Evolutionary conservation across 2,888 invertebrate genomes (phyloP).

Genomic region (Lepeophtheirus nordmannii): DNA sequence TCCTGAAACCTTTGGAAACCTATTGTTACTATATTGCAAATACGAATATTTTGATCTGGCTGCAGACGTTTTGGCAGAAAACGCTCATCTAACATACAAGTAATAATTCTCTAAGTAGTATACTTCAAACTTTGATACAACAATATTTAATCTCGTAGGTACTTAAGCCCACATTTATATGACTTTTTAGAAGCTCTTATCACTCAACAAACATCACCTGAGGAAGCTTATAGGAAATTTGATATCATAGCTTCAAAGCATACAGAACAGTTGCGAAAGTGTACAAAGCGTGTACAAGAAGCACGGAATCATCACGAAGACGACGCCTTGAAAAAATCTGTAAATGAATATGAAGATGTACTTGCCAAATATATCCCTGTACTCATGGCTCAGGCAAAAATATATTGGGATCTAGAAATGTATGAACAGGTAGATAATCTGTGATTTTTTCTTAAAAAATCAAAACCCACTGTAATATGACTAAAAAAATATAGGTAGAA

Average conservation of each 20-base stretch:
- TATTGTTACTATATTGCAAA: conserved; percentile 83
- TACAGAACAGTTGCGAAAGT: conserved; percentile 70
- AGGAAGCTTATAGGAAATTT: conserved; percentile 86
- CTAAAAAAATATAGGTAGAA: conserved; percentile 46
- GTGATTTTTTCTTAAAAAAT: no score
- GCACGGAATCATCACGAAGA: conserved; percentile 75
- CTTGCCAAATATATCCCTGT: conserved; percentile 82
- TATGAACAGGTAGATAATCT: conserved; percentile 51
- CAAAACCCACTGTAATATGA: not conserved
- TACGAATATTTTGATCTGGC: conserved; percentile 94
- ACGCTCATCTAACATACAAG: conserved; percentile 87
- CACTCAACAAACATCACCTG: conserved; percentile 88
- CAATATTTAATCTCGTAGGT: not conserved
- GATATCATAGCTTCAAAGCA: conserved; percentile 83
- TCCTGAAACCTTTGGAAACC: conserved; percentile 89
- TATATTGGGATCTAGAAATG: conserved; percentile 93
- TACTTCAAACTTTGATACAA: not conserved
- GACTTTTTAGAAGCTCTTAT: conserved; percentile 92
- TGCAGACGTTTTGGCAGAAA: conserved; percentile 92
- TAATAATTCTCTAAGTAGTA: conserved; percentile 38
- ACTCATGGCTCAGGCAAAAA: conserved; percentile 97
- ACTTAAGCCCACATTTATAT: conserved; percentile 53
- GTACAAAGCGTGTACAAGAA: conserved; percentile 77
- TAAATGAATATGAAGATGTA: conserved; percentile 77
- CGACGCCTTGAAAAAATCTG: conserved; percentile 68